These are phyloP conservation scores for Pygmarrhopalites habei DNA, from an alignment of 1,140 invertebrate genomes.

Conservation along the genomic window DNA sequence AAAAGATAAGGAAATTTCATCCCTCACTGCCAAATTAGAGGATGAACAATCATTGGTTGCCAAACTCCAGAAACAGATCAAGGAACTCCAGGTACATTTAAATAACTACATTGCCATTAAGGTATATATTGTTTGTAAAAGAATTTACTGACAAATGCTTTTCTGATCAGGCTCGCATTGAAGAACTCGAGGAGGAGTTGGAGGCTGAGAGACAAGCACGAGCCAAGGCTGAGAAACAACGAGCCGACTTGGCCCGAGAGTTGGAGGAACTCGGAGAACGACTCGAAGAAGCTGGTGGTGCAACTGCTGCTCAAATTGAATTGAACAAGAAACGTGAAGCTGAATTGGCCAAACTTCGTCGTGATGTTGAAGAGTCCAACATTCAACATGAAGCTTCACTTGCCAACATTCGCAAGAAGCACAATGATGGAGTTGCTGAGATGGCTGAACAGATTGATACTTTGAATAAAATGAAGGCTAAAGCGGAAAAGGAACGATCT, in stretches of 20 bases:
- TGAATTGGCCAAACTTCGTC: conserved; percentile 93
- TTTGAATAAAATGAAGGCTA: conserved; percentile 97
- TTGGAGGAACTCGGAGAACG: conserved; percentile 95
- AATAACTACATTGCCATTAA: too few relatives aligned
- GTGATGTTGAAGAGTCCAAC: conserved; percentile 96
- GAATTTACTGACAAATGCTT: too few relatives aligned
- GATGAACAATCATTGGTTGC: conserved; percentile 95
- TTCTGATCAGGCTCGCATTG: conserved; percentile 67
- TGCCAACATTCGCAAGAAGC: conserved; percentile 94
- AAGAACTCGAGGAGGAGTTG: conserved; percentile 95
- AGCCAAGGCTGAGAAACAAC: conserved; percentile 95
- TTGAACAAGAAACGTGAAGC: conserved; percentile 99
- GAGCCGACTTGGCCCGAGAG: conserved; percentile 89
- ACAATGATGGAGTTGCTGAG: conserved; percentile 96
- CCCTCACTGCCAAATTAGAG: conserved; percentile 88
- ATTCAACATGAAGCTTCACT: conserved; percentile 96
- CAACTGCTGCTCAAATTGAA: conserved; percentile 96
- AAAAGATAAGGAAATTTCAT: conserved; percentile 95
- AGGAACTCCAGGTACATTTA: conserved; percentile 81
- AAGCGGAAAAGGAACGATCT: conserved; percentile 81
- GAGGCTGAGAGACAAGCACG: conserved; percentile 76
- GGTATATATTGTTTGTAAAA: background rate
- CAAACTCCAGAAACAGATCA: conserved; percentile 96
- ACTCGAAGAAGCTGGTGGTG: conserved; percentile 96
- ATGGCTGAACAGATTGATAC: conserved; percentile 99